Conservation (phyloP, 2,888 invertebrate genomes). For the Eupithecia centaureata region DNA sequence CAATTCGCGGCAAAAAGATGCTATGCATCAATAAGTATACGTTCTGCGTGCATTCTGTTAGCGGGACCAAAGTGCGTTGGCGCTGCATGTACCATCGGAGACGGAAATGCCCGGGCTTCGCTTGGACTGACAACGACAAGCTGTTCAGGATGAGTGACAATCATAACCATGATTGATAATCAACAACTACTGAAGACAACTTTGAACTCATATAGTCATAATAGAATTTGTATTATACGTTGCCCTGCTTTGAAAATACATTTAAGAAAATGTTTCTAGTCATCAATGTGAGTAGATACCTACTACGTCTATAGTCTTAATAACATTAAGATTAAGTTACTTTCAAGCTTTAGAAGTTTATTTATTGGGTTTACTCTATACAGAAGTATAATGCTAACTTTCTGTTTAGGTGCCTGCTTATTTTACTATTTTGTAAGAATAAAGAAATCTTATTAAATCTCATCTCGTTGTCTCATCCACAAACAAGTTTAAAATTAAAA, state of each 20-base stretch:
- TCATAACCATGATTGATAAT: conserved; percentile 35
- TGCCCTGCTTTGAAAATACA: background rate
- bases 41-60: conserved; percentile 42
- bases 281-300: background rate
- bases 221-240: background rate
- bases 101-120: conserved; percentile 42
- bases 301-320: background rate
- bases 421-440: background rate
- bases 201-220: background rate
- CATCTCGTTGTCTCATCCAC: too few relatives aligned
- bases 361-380: background rate
- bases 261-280: background rate
- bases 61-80: conserved; percentile 45
- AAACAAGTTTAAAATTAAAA: too few relatives aligned
- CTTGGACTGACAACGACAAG: conserved; percentile 42
- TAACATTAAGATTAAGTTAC: background rate
- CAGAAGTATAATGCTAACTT: background rate
- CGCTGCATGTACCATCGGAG: conserved; percentile 49
- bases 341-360: background rate
- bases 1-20: conserved; percentile 45
- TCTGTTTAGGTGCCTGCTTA: background rate
- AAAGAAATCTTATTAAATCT: background rate
- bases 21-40: conserved; percentile 46
- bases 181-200: background rate
- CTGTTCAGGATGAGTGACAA: conserved; percentile 44